Evolutionary conservation across 2,113 vertebrate genomes (phyloP), one percentile per base, ranked within the genome.

Genomic region (Tetraodon nigroviridis): DNA sequence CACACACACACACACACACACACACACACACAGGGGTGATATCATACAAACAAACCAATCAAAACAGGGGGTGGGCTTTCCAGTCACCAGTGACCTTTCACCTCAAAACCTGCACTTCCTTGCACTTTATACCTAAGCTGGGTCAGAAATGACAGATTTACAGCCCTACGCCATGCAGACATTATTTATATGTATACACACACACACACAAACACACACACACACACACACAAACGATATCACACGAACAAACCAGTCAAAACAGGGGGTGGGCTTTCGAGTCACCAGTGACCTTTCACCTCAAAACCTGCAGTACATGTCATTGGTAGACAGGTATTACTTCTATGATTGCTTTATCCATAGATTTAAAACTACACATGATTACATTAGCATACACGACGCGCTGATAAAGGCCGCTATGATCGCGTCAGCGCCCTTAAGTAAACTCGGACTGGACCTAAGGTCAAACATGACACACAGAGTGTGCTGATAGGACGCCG

Each of bases 281-380:
- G 15, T 13, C 47, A 57, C 53, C 3, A 69, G 62, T 70, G 40
- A 80, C 74, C 76, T 82, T 84, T 80, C 67, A 76, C 75, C 78
- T 79, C 58, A 58, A 85, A 79, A 66, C 59, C 67, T 55, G 62
- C 51, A 27, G n/a, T 27, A 27, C 5, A 27, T 27, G 7, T 6
- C 24, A 6, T 27, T 27, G 24, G 24, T 27, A 27, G 5, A 24
- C 22, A 27, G 4, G 5, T 27, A 6, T 8, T 37, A 12, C 12
- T 37, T 37, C 8, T 37, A 8, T 37, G 32, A 37, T 37, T 37
- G 12, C 32, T 37, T 12, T 37, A 3, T 37, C 32, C 11, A 12
- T 37, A 11, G 32, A 12, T 37, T 27, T 37, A 37, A 37, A 37
- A 12, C 32, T 3, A 37, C 12, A 12, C 11, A 12, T 37, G 32